A percentile compares a stretch with the other conserved stretches of the same genome.
Conservation (phyloP, 1,140 invertebrate species). For the Trichonephila inaurata region DNA sequence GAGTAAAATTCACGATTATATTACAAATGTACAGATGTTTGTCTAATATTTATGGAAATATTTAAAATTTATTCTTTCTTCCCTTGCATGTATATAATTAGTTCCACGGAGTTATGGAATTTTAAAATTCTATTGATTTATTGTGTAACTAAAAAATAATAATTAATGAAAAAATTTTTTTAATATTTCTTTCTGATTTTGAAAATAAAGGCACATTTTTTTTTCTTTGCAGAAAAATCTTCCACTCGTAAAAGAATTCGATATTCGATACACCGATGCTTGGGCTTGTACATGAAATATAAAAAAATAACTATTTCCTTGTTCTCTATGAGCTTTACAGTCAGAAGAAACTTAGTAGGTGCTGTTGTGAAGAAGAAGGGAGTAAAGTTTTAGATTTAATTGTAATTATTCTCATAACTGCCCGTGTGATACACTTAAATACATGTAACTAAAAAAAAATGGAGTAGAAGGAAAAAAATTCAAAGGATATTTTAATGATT, state of each 20-base stretch:
- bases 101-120: too few relatives aligned
- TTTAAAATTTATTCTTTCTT: too few relatives aligned
- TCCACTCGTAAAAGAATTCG: conserved; percentile 90
- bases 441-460: background rate
- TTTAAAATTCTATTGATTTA: too few relatives aligned
- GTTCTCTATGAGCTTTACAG: conserved; percentile 52
- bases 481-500: conserved; percentile 44
- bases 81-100: too few relatives aligned
- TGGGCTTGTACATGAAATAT: conserved; percentile 84
- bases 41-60: too few relatives aligned
- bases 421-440: conserved; percentile 32
- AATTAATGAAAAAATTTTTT: too few relatives aligned
- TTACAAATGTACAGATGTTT: too few relatives aligned
- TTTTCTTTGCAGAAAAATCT: conserved; percentile 83
- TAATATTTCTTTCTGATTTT: background rate
- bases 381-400: background rate
- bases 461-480: background rate
- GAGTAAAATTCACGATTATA: too few relatives aligned
- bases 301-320: background rate
- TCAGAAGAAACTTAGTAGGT: conserved; percentile 44
- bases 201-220: background rate
- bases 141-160: too few relatives aligned
- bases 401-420: conserved; percentile 41
- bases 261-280: conserved; percentile 92
- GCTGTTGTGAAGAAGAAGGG: conserved; percentile 17